phyloP scores from a whole-genome alignment of 1,140 invertebrate genomes.

The Leguminivora glycinivorella region DNA sequence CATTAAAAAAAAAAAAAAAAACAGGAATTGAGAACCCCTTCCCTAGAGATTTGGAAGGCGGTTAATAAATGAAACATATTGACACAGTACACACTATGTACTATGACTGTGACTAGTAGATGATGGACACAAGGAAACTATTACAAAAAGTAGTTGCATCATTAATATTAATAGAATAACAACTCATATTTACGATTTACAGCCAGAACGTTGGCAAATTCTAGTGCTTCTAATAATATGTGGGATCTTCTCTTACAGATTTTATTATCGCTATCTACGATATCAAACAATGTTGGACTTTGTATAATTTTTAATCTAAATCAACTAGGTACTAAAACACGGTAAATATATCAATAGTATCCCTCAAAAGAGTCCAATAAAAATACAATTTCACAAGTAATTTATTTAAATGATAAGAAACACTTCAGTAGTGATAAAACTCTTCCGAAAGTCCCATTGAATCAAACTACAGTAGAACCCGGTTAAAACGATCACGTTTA shows the following conservation, averaged over 20 bases:
- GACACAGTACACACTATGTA: neutral
- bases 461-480: too few relatives aligned
- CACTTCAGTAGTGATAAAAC: neutral
- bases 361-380: neutral
- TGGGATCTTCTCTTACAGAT: neutral
- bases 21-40: too few relatives aligned
- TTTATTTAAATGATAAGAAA: neutral
- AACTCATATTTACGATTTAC: neutral
- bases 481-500: too few relatives aligned
- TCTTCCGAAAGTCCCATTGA: neutral
- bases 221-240: constrained; percentile 8
- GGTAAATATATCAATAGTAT: neutral
- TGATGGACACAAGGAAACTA: neutral
- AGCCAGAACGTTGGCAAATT: neutral
- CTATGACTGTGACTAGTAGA: neutral
- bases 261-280: neutral
- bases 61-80: neutral
- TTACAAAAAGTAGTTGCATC: neutral
- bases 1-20: too few relatives aligned
- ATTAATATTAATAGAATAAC: neutral
- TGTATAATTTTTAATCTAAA: neutral
- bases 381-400: neutral
- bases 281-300: neutral
- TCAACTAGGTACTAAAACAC: neutral
- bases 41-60: too few relatives aligned